phyloP scores from a whole-genome alignment of 2,797 vertebrate genomes.

The Bovichtus diacanthus region DNA sequence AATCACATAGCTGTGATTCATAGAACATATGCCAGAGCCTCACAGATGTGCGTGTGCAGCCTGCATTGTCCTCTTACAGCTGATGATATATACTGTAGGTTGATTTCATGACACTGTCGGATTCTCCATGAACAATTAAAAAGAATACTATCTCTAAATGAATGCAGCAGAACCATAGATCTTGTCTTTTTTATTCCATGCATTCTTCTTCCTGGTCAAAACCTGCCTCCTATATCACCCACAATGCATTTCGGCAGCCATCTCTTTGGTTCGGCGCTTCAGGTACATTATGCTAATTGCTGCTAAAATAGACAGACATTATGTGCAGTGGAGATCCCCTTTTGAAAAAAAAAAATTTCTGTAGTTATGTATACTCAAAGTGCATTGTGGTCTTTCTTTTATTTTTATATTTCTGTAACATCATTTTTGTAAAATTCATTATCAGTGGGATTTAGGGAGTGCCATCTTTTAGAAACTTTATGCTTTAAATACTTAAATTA shows the following conservation, averaged over 20 bases:
- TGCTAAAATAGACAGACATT: background rate
- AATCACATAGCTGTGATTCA: slow-evolving; percentile 16
- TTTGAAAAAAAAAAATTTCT: background rate
- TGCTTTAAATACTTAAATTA: background rate
- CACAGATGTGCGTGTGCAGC: background rate
- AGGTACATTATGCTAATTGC: background rate
- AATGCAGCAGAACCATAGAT: background rate
- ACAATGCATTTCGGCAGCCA: background rate
- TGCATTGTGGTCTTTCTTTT: background rate
- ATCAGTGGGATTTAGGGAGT: background rate
- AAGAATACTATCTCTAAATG: background rate
- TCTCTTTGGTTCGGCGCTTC: background rate
- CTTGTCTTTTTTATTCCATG: background rate
- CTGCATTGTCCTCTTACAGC: background rate
- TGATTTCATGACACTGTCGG: background rate
- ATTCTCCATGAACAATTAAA: background rate
- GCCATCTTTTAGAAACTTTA: background rate
- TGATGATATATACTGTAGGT: background rate
- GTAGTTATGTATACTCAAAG: background rate
- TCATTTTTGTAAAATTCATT: background rate
- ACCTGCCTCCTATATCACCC: background rate
- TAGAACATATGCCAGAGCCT: background rate
- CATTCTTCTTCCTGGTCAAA: background rate
- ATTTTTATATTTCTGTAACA: background rate
- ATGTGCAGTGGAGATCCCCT: background rate